phyloP scores from a whole-genome alignment of 2,797 vertebrate species.

The Esox lucius region DNA sequence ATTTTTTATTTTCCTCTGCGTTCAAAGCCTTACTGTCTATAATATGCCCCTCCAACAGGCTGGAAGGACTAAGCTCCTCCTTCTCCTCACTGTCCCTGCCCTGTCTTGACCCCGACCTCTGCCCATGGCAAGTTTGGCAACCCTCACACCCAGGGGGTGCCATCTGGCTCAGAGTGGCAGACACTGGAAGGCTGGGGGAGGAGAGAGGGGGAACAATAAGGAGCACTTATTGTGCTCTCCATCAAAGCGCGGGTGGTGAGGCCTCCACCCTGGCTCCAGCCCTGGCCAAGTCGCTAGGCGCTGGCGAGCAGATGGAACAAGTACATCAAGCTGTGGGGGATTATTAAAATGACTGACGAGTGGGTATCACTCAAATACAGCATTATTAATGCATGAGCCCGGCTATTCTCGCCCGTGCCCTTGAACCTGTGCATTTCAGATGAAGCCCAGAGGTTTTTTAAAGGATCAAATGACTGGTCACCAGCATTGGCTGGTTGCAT shows the following conservation, averaged over 20 bases:
- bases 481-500: conserved; percentile 42
- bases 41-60: conserved; percentile 63
- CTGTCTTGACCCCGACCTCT: conserved; percentile 68
- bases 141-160: conserved; percentile 74
- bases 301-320: conserved; percentile 84
- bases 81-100: conserved; percentile 57
- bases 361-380: conserved; percentile 79
- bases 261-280: conserved; percentile 67
- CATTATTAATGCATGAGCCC: conserved; percentile 85
- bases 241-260: conserved; percentile 75
- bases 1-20: conserved; percentile 27
- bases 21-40: conserved; percentile 65
- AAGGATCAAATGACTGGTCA: conserved; percentile 59
- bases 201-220: conserved; percentile 66
- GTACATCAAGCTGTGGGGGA: conserved; percentile 86
- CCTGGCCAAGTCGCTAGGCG: conserved; percentile 69
- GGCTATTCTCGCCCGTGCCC: conserved; percentile 77
- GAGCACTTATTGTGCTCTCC: conserved; percentile 76
- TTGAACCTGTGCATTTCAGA: conserved; percentile 77
- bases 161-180: conserved; percentile 74
- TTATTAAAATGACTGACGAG: conserved; percentile 87
- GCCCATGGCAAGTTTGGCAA: conserved; percentile 64
- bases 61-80: conserved; percentile 68
- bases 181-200: conserved; percentile 7
- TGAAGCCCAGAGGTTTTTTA: conserved; percentile 51